Evolutionary conservation across 2,888 invertebrate genomes (phyloP), one percentile per base, ranked within the genome.

Genomic region (Drosophila kambysellisi): DNA sequence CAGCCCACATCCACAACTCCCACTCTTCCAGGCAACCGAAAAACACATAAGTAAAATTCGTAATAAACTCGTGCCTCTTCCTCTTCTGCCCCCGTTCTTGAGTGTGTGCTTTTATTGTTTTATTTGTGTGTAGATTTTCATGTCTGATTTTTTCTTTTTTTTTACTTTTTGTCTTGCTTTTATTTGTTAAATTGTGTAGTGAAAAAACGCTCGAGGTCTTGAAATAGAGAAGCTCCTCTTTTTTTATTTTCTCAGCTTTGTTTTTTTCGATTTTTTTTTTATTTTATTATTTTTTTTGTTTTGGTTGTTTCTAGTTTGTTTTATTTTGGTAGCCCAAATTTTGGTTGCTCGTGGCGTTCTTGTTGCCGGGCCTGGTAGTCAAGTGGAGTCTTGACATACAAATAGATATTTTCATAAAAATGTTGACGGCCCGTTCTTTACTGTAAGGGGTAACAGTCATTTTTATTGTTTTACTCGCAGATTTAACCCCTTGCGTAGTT

Each of bases 131-230:
- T 74, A 78, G 77, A 78, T 70, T 80, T 76, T 74, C 78, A 74
- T 86, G 75, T 78, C 70, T 70, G 84, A 79, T 81, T 72, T 58
- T 71, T 70, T 12, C 50, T 50, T 74, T 56, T 48, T 51, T 65
- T 59, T 76, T 70, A 62, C 74, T 73, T 77, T 52, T 66, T 41
- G 67, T 30, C n/a, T 52, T 72, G 71, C 70, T 83, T 88, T 89
- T 90, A 84, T 89, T 89, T 87, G 87, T 78, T 90, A 82, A 89
- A 87, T 80, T 90, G 84, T 87, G 84, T 87, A 76, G 89, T 89
- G 83, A 83, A 90, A 88, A 81, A 83, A 89, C 74, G 89, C 89
- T 70, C 70, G 72, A 87, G 84, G 90, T 82, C 64, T 70, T 58
- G 71, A 73, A 72, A 71, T 68, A 64, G 65, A 69, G 56, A 69